phyloP scores from a whole-genome alignment of 2,113 vertebrate genomes.

The Ctenodactylus gundi region DNA sequence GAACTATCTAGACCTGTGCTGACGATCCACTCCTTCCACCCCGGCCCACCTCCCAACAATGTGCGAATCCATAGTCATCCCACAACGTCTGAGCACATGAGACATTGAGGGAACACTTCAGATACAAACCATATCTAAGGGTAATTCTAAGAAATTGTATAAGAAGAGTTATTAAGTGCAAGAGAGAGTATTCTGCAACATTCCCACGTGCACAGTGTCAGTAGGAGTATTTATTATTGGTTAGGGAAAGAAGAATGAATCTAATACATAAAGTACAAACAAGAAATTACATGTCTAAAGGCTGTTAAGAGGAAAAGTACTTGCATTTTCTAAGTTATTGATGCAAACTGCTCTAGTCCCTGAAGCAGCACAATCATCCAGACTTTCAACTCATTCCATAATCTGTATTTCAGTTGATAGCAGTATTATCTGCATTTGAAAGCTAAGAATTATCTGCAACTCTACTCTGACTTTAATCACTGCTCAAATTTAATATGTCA shows the following conservation, averaged over 20 bases:
- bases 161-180: not conserved
- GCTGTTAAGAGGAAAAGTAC: not conserved
- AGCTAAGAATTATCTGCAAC: not conserved
- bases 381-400: not conserved
- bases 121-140: too few species aligned
- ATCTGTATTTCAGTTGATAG: not conserved
- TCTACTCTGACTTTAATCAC: not conserved
- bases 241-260: not conserved
- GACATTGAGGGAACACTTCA: too few species aligned
- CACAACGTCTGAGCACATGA: too few species aligned
- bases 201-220: not conserved
- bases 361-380: not conserved
- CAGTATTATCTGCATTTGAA: not conserved
- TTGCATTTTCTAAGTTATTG: not conserved
- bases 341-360: not conserved
- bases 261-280: not conserved
- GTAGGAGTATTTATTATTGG: not conserved
- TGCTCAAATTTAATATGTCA: not conserved
- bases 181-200: not conserved
- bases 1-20: too few species aligned
- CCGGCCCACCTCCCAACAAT: too few species aligned
- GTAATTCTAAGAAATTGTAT: not conserved
- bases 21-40: too few species aligned
- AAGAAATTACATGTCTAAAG: not conserved
- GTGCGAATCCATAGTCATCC: too few species aligned